Evolutionary conservation across 2,113 vertebrate species (phyloP).

Genomic region (Microtus pennsylvanicus): DNA sequence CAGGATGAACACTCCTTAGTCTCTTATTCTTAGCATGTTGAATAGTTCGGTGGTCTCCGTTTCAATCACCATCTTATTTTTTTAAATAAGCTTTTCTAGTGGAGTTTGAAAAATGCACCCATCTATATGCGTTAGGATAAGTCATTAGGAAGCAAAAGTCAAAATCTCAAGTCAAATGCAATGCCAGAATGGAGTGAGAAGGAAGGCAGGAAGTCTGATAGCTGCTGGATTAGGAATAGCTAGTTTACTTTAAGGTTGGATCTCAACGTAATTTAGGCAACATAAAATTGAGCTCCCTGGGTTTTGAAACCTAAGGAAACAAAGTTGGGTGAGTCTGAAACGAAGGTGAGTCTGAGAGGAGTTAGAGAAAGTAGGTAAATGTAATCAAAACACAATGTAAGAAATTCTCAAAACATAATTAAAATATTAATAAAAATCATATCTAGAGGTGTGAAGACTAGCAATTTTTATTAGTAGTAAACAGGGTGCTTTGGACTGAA

Average conservation of each 20-base stretch:
- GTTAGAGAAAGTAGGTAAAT: not conserved
- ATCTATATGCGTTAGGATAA: not conserved
- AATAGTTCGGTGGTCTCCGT: not conserved
- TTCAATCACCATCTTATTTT: not conserved
- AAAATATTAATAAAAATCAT: not conserved
- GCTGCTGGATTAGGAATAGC: not conserved
- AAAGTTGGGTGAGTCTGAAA: not conserved
- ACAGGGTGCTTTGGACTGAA: not conserved
- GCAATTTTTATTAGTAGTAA: not conserved
- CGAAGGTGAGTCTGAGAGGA: not conserved
- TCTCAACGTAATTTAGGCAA: not conserved
- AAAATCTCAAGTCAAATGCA: not conserved
- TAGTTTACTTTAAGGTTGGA: not conserved
- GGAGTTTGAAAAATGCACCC: not conserved
- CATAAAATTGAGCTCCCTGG: not conserved
- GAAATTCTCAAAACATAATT: not conserved
- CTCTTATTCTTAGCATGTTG: not conserved
- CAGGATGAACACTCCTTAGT: not conserved
- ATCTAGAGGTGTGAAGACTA: not conserved
- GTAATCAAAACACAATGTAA: not conserved
- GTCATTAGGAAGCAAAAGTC: not conserved
- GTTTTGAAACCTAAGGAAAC: not conserved
- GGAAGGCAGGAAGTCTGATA: not conserved
- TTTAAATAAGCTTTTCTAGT: not conserved
- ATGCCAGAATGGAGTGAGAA: not conserved